A percentile compares a stretch with the other conserved stretches of the same genome.
Evolutionary conservation across 2,888 invertebrate genomes (phyloP).

Genomic region (Volucella inanis): DNA sequence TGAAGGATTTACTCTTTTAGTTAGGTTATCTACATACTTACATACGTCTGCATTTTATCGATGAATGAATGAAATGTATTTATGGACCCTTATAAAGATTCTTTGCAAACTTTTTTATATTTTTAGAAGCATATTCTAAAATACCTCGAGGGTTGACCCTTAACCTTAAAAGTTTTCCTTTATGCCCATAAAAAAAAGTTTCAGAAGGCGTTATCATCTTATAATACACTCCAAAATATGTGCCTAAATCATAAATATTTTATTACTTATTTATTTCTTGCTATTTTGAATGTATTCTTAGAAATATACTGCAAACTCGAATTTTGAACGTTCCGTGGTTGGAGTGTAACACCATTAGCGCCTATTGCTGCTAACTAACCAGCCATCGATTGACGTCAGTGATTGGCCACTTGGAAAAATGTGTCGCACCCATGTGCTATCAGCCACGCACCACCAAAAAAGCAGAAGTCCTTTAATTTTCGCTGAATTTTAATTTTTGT

Average conservation of each 20-base stretch:
- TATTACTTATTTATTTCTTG: background rate
- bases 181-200: background rate
- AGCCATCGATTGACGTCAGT: constrained; percentile 54
- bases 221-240: too few species aligned
- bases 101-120: too few species aligned
- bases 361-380: constrained; percentile 7
- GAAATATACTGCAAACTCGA: background rate
- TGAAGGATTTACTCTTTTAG: too few species aligned
- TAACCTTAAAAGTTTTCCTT: too few species aligned
- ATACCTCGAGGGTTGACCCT: too few species aligned
- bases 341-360: constrained; percentile 2
- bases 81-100: too few species aligned
- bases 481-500: constrained; percentile 37
- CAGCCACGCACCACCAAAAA: constrained; percentile 16
- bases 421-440: constrained; percentile 44
- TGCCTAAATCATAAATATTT: too few species aligned
- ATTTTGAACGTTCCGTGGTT: background rate
- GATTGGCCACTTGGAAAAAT: constrained; percentile 14
- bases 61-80: too few species aligned
- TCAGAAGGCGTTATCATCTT: background rate
- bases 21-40: too few species aligned
- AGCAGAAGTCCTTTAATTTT: constrained; percentile 12
- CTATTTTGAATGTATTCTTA: background rate
- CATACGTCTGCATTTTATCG: too few species aligned
- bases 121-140: too few species aligned